Evolutionary conservation across 2,888 invertebrate genomes (phyloP).

Genomic region (Sicus ferrugineus): DNA sequence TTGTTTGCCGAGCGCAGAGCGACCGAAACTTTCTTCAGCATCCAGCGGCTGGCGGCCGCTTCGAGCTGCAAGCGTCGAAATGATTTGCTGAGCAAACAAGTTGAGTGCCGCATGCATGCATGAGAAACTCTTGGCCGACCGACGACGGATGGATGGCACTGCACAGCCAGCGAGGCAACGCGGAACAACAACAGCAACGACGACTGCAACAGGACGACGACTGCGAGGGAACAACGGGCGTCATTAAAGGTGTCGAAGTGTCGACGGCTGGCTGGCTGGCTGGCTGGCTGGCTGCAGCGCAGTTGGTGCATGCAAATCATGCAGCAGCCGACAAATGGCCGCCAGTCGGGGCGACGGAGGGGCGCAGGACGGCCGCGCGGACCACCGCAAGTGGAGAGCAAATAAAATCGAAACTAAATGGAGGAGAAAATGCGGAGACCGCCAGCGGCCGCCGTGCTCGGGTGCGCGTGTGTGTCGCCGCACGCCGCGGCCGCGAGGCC

Average conservation of each 20-base stretch:
- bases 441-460: neutral
- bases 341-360: neutral
- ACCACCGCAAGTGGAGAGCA: neutral
- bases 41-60: neutral
- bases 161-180: neutral
- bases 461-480: neutral
- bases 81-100: constrained; percentile 23
- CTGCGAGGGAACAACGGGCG: neutral
- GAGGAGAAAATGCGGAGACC: constrained; percentile 13
- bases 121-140: constrained; percentile 1
- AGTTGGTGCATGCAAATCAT: constrained; percentile 25
- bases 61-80: neutral
- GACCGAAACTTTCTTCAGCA: constrained; percentile 2
- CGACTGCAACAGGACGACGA: neutral
- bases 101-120: neutral
- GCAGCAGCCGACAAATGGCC: no score
- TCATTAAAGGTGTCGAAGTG: constrained; percentile 30
- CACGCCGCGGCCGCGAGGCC: no score
- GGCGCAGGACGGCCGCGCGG: neutral
- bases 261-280: neutral
- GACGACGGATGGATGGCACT: neutral
- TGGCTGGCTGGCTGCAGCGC: neutral
- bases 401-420: constrained; percentile 22
- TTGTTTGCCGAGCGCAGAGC: neutral
- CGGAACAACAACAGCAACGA: neutral